Base-by-base conservation (phyloP, 2,888 invertebrate species). In the Parnassius smintheus region DNA sequence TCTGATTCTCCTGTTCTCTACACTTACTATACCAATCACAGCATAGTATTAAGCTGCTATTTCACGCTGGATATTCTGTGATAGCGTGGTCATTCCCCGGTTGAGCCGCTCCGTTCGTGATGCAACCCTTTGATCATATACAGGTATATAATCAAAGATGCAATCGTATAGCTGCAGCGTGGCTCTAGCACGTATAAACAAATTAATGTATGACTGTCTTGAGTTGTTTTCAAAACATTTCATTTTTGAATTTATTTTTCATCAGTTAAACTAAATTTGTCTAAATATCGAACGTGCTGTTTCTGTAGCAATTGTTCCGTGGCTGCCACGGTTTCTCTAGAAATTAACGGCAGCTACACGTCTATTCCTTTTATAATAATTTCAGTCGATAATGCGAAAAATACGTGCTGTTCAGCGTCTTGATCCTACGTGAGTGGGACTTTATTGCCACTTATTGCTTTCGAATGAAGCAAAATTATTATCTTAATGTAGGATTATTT, bases 331-430 rank as follows among this genome's bases (percentile, higher is more conserved):
- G 70, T 72, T 74, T 67, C 72, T 68, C 65, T 68, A 69, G 71
- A 75, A 64, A 72, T 81, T 81, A 80, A 80, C 80, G 80, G 80
- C 81, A 78, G 82, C 83, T 80, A 76, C 75, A 86, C 86, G 86
- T 87, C 80, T 83, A 81, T 84, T 84, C 49, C 82, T 85, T 85
- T 86, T 86, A 86, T 84, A 86, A 90, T 89, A 88, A 90, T 89
- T 75, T 90, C 85, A 84, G 82, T 78, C 85, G 85, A 85, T 90
- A 89, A 89, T 89, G 88, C 81, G 88, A 90, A 89, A 88, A 88
- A 86, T 90, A 91, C 89, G 90, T 90, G 91, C 83, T 78, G 76
- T 83, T 80, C 77, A 76, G 76, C 79, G 76, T 76, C 83, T 80
- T 77, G 74, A 78, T 75, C 73, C 76, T 82, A 87, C 87, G 86